Evolutionary conservation across 1,140 invertebrate species (phyloP).

Genomic region (Amyelois transitella): DNA sequence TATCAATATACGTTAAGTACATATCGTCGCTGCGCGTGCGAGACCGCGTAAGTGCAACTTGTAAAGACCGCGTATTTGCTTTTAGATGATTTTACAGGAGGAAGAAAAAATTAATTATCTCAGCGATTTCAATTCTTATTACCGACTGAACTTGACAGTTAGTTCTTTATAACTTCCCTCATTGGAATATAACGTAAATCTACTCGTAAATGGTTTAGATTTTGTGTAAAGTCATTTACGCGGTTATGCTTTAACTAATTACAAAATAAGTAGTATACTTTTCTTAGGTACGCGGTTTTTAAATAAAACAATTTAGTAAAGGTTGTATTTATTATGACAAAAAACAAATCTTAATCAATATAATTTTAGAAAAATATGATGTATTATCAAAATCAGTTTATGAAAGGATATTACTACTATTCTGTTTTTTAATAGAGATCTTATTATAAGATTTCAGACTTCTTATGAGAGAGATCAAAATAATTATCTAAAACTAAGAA

Average conservation of each 20-base stretch:
- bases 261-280: neutral
- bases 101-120: constrained; percentile 14
- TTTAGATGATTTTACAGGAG: constrained; percentile 17
- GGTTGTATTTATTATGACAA: no score
- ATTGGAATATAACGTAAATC: constrained; percentile 2
- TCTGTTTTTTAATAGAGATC: neutral
- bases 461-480: neutral
- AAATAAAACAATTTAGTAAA: no score
- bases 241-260: constrained; percentile 1
- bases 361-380: neutral
- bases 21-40: constrained; percentile 6
- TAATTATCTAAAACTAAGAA: neutral
- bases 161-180: neutral
- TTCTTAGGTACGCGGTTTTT: neutral
- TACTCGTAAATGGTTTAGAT: neutral
- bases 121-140: constrained; percentile 4
- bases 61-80: constrained; percentile 15
- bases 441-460: neutral
- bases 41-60: constrained; percentile 10
- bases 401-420: neutral
- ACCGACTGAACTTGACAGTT: constrained; percentile 1
- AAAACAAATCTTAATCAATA: no score
- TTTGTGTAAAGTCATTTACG: constrained; percentile 2
- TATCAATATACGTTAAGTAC: no score
- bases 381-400: neutral